Percentiles rank a stretch among this genome's conserved stretches.
Evolutionary conservation across 2,797 vertebrate genomes (phyloP).

Genomic region (Hemibagrus guttatus): DNA sequence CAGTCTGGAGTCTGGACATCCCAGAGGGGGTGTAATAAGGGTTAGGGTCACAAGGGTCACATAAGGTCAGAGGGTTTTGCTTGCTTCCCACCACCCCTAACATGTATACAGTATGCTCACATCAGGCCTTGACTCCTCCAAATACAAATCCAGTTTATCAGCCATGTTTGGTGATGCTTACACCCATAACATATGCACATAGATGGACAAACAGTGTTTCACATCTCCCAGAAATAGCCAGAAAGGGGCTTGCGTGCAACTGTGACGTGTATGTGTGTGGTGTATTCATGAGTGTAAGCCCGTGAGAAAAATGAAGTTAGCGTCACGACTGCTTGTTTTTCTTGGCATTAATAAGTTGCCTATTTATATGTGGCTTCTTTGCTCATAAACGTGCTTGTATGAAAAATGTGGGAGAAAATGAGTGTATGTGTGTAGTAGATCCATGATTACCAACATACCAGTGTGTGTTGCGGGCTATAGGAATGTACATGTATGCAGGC

Average conservation of each 20-base stretch:
- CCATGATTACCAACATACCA: constrained; percentile 7
- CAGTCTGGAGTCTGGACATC: constrained; percentile 75
- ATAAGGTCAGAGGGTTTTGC: constrained; percentile 82
- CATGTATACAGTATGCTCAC: constrained; percentile 24
- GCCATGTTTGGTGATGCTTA: constrained; percentile 52
- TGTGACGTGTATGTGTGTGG: background rate
- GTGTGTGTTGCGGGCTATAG: constrained; percentile 1
- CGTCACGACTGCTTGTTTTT: constrained; percentile 37
- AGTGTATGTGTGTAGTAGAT: constrained; percentile 8
- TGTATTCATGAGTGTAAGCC: constrained; percentile 19
- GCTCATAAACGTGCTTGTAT: background rate
- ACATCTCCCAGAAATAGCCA: constrained; percentile 28
- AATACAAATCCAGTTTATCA: background rate
- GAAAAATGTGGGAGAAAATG: constrained; percentile 19
- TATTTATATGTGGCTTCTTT: constrained; percentile 8
- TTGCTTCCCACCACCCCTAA: constrained; percentile 83
- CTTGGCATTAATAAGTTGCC: constrained; percentile 27
- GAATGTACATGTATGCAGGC: background rate
- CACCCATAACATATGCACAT: constrained; percentile 9
- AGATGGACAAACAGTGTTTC: constrained; percentile 26
- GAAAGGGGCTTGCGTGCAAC: constrained; percentile 35
- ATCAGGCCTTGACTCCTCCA: background rate
- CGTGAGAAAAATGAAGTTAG: constrained; percentile 40
- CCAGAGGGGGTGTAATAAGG: constrained; percentile 64
- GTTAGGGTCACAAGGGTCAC: constrained; percentile 78